Base-by-base conservation (phyloP, 2,888 invertebrate species). In the Eurytoma adleriae region DNA sequence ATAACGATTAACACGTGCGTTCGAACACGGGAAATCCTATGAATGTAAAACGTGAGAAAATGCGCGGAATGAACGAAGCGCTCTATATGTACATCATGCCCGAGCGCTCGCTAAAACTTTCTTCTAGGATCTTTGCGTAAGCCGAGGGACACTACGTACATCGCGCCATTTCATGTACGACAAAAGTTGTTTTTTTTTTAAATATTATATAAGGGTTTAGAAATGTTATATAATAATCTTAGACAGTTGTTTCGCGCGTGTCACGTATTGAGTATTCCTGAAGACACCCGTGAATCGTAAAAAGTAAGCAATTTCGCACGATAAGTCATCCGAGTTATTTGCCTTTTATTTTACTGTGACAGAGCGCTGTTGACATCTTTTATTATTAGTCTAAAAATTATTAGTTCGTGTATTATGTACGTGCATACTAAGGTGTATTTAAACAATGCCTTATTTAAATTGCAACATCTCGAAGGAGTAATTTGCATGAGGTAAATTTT, bases 21-120 rank as follows among this genome's bases (percentile, higher is more conserved):
- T 79, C 61, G 59, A 78, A 62, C 48, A 50, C 66, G 59, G 40
- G 61, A 24, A 80, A 57, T 71, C 71, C 71, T 71, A 59, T 80
- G 79, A 59, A 80, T 80, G 67, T 71, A 48, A 75, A 80, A 76
- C 75, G 75, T 80, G 79, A 80, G 79, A 80, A 77, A 80, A 75
- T 30, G 50, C 27, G 57, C n/a, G 67, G 24, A 40, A 40, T 24
- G 16, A 18, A 66, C 57, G 52, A 68, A 68, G 52, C 50, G 52
- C 52, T 18, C 27, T 64, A 24, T 40, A 64, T 30, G 62, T 62
- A 14, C 59, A 14, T 24, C 16, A 27, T 62, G 40, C 40, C 10
- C n/a, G 61, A 14, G 24, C 12, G 20, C 18, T 61, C n/a, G 61
- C 14, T 62, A 50, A 18, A 74, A 74, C 74, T 74, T 74, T 74